Evolutionary conservation across 2,888 invertebrate species (phyloP), one percentile per base, ranked within the genome.

Genomic region (Papilio protenor): DNA sequence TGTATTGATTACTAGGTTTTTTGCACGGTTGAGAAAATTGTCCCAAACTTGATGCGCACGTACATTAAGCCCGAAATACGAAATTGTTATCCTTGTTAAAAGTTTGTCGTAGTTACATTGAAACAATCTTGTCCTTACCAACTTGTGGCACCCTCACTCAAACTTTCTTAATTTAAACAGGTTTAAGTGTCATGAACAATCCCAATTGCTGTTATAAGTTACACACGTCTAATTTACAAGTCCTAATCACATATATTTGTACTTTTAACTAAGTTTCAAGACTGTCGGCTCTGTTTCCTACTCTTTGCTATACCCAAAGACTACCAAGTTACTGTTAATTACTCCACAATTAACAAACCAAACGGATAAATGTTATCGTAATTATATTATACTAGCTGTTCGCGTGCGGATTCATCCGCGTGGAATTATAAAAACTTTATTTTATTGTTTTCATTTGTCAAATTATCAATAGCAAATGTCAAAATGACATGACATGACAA

Each of bases 41-140:
- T 8, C 18, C 40, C 12, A 6, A 45, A 69, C 1, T 21, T 45
- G 66, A 69, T 14, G 45, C 64, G 33, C n/a, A 66, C 40, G 66
- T 18, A 69, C 21, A 12, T n/a, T 69, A 6, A 45, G 45, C 45
- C 21, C 16, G 12, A 69, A 45, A 45, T 52, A 70, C 21, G 33
- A 47, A 70, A 76, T 47, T 70, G 76, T 76, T 59, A 70, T 76
- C 57, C 57, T 76, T 76, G 76, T 76, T 76, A 76, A 75, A 76
- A 76, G 70, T 76, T 76, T 69, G 27, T 45, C 55, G 45, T 70
- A 47, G 69, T 75, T 69, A 75, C 49, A 52, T 70, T 47, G 76
- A 70, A 70, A 76, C 76, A 76, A 70, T 76, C 66, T 75, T 75
- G 66, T 66, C 66, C 66, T 75, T 66, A 49, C 61, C 61, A 74